Evolutionary conservation across 2,888 invertebrate species (phyloP), one percentile per base, ranked within the genome.

Genomic region (Synergus gifuensis): DNA sequence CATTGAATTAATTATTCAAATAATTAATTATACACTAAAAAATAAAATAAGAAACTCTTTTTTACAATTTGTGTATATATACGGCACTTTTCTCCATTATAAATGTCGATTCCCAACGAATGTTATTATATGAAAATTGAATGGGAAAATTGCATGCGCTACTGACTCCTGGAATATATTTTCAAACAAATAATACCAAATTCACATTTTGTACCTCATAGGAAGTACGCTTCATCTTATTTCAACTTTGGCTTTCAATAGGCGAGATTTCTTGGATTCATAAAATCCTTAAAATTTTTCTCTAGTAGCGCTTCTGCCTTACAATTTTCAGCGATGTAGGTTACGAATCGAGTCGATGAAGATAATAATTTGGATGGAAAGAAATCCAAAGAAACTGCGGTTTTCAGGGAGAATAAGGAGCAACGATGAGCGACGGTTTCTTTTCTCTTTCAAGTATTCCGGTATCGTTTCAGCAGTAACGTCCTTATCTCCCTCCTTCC

Each of bases 241-340:
- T 73, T 73, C 73, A 73, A 54, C 73, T 73, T 73, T 73, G 54
- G 73, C n/a, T 73, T 73, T 73, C 73, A 73, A 54, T 73, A 73
- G 73, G 16, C 73, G 18, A 73, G 73, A 73, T 73, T 49, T 36
- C 44, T 49, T 69, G n/a, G 54, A 73, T 54, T 73, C n/a, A n/a
- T 22, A 40, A 54, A 36, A 54, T 28, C 36, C 73, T 22, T 16
- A 40, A 73, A 73, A 73, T 54, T 49, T 73, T 36, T 42, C 66
- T 44, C 22, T 44, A 42, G 44, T 28, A 69, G 69, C 54, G 54
- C 54, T 54, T 73, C 54, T 73, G 18, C 22, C 49, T 49, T 54
- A 73, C 16, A 73, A 73, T 73, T 73, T 73, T 54, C 49, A 54
- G 36, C 18, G 54, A 73, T 73, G 49, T 73, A 40, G 73, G 73